A percentile compares a stretch with the other conserved stretches of the same genome.
phyloP scores from a whole-genome alignment of 23 tunicate genomes.

The Styela plicata region DNA sequence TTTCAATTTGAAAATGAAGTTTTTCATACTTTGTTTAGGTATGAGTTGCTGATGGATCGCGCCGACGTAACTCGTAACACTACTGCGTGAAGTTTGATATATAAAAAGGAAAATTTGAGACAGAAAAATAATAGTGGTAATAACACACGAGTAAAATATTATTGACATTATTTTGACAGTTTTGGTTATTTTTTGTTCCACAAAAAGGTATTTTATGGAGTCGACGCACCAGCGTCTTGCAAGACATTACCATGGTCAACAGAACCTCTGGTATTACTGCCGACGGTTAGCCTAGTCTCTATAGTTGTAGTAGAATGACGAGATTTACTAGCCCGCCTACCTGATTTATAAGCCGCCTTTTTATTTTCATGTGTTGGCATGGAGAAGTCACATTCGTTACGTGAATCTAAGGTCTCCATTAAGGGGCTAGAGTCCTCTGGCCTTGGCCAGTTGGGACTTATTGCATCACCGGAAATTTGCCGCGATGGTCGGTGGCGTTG shows the following conservation, averaged over 20 bases:
- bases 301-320: constrained; percentile 33
- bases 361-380: background rate
- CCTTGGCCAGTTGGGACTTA: background rate
- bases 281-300: constrained; percentile 16
- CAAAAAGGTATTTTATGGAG: background rate
- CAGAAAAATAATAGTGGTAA: no score
- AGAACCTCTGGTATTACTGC: constrained; percentile 2
- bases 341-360: background rate
- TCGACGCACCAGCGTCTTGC: background rate
- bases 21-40: no score
- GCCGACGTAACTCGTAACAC: no score
- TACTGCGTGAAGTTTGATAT: no score
- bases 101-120: no score
- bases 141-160: no score
- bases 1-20: no score
- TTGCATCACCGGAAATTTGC: background rate
- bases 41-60: no score
- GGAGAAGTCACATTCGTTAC: background rate
- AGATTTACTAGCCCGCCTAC: constrained; percentile 12
- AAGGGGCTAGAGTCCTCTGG: background rate
- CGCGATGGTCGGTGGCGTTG: background rate
- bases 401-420: background rate
- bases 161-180: no score
- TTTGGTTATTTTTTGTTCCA: no score
- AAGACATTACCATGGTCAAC: background rate